These are phyloP conservation scores for Paramuricea clavata DNA, from an alignment of 92 coral and sea anemone species.

Conservation along the genomic window DNA sequence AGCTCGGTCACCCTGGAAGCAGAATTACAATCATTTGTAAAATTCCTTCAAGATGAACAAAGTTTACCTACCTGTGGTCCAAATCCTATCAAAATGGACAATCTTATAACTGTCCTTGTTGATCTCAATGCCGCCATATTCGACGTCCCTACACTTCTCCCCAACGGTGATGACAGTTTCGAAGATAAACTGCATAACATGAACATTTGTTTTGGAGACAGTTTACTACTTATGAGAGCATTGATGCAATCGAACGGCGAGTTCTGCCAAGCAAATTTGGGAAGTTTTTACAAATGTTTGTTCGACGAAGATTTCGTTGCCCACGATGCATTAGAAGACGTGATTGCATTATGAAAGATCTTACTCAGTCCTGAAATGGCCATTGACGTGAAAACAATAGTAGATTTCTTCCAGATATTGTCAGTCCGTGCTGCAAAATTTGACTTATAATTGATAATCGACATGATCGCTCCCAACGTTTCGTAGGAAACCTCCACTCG, in stretches of 20 bases:
- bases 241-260: constrained; percentile 38
- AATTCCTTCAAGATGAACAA: constrained; percentile 11
- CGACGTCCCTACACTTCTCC: constrained; percentile 52
- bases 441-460: constrained; percentile 12
- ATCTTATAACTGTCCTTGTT: constrained; percentile 27
- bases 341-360: constrained; percentile 55
- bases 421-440: neutral
- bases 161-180: constrained; percentile 7
- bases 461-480: neutral
- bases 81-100: neutral
- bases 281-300: constrained; percentile 49
- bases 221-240: neutral
- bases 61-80: neutral
- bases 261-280: constrained; percentile 28
- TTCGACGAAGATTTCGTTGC: constrained; percentile 60
- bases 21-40: constrained; percentile 39
- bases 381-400: neutral
- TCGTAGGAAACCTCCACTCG: neutral
- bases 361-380: constrained; percentile 37
- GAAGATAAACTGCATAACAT: constrained; percentile 28
- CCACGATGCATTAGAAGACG: constrained; percentile 70
- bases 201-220: constrained; percentile 4
- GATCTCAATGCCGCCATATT: constrained; percentile 45
- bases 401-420: neutral
- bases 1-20: constrained; percentile 15